Conservation (phyloP, 30 jellyfish, hydroid and myxozoan genomes). For the Cassiopea xamachana region DNA sequence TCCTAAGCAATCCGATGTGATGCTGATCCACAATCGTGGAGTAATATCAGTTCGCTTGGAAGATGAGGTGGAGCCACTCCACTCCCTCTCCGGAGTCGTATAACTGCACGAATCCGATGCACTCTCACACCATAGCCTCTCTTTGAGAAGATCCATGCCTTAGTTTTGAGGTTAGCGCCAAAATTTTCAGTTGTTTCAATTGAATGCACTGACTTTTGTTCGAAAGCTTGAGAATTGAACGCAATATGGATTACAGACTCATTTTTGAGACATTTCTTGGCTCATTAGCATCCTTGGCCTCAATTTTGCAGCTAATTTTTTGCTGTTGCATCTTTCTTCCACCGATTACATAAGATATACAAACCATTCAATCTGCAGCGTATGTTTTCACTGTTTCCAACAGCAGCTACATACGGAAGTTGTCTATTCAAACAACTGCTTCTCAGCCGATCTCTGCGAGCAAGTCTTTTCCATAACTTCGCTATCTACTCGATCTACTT, state of each 20-base stretch:
- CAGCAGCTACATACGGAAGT: background rate
- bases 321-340: too few relatives aligned
- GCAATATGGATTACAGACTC: background rate
- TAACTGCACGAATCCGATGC: background rate
- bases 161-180: constrained; percentile 9
- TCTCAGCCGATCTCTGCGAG: background rate
- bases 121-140: background rate
- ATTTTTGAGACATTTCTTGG: background rate
- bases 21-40: constrained; percentile 20
- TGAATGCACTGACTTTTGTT: background rate
- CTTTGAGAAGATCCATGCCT: background rate
- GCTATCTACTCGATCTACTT: too few relatives aligned
- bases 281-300: background rate
- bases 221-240: constrained; percentile 3
- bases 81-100: background rate
- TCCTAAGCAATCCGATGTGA: background rate
- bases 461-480: too few relatives aligned
- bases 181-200: background rate
- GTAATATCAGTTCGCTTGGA: background rate
- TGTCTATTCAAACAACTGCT: background rate
- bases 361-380: background rate
- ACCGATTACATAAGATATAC: background rate
- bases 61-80: constrained; percentile 12
- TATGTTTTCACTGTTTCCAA: too few relatives aligned
- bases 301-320: constrained; percentile 2